Percentiles rank a stretch among this genome's conserved stretches.
phyloP scores from a whole-genome alignment of 2,113 vertebrate species.

The Heteronetta atricapilla region DNA sequence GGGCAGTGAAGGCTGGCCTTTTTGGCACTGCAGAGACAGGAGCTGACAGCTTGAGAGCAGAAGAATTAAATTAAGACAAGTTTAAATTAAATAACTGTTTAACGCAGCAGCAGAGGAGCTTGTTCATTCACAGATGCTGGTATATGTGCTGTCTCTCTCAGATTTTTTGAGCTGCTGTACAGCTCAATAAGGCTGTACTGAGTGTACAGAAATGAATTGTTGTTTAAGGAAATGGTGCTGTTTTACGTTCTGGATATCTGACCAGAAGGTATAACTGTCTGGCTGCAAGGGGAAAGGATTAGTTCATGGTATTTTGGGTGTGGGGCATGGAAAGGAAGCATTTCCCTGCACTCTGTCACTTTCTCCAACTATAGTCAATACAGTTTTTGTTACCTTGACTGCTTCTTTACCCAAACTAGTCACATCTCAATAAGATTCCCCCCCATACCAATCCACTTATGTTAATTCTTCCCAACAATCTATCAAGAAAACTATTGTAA shows the following conservation, averaged over 20 bases:
- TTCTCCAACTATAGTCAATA: neutral
- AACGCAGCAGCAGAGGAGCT: neutral
- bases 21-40: slow-evolving; percentile 7
- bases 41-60: slow-evolving; percentile 23
- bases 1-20: slow-evolving; percentile 26
- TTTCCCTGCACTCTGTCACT: neutral
- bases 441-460: neutral
- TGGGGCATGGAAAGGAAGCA: neutral
- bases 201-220: neutral
- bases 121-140: neutral
- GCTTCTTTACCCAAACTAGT: neutral
- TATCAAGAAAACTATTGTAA: neutral
- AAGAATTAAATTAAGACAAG: slow-evolving; percentile 50
- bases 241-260: neutral
- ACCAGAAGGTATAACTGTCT: neutral
- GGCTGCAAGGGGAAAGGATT: neutral
- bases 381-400: neutral
- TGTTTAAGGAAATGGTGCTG: neutral
- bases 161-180: neutral
- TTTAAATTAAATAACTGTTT: slow-evolving; percentile 58
- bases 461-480: neutral
- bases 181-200: neutral
- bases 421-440: neutral
- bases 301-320: neutral
- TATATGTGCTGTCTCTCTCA: neutral